These are phyloP conservation scores for Enteromius viviparus DNA, from an alignment of 2,797 vertebrate genomes.

Conservation along the genomic window DNA sequence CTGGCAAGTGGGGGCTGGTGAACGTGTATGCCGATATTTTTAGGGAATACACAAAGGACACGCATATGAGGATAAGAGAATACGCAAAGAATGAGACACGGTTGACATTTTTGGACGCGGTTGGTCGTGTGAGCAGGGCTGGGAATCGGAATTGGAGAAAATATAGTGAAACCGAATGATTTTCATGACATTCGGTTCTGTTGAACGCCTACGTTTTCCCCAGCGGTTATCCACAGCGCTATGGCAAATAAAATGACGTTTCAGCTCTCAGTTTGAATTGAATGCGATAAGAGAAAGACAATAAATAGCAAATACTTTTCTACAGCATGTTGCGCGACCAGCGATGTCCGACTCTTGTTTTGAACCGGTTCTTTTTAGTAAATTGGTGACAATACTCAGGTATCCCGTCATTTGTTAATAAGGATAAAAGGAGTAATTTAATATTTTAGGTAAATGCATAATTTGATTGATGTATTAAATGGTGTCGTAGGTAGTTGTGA, in stretches of 20 bases:
- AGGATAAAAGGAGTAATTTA: not conserved
- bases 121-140: conserved; percentile 1
- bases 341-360: not conserved
- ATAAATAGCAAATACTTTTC: not conserved
- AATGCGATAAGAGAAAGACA: not conserved
- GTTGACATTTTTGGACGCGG: conserved; percentile 11
- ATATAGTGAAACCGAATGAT: conserved; percentile 15
- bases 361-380: not conserved
- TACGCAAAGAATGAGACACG: conserved; percentile 18
- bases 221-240: conserved; percentile 10
- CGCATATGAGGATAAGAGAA: conserved; percentile 33
- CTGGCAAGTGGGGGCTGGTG: conserved; percentile 33
- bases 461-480: too few species aligned
- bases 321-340: not conserved
- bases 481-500: too few species aligned
- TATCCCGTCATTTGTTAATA: not conserved
- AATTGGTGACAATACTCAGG: not conserved
- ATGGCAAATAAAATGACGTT: not conserved
- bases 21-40: conserved; percentile 36
- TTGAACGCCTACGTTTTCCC: not conserved
- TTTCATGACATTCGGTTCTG: conserved; percentile 20
- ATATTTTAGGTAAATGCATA: too few species aligned
- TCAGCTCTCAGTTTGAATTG: conserved; percentile 5
- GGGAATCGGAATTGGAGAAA: conserved; percentile 30
- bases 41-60: conserved; percentile 35